Evolutionary conservation across 2,888 invertebrate species (phyloP).

Genomic region (Uloborus plumipes): DNA sequence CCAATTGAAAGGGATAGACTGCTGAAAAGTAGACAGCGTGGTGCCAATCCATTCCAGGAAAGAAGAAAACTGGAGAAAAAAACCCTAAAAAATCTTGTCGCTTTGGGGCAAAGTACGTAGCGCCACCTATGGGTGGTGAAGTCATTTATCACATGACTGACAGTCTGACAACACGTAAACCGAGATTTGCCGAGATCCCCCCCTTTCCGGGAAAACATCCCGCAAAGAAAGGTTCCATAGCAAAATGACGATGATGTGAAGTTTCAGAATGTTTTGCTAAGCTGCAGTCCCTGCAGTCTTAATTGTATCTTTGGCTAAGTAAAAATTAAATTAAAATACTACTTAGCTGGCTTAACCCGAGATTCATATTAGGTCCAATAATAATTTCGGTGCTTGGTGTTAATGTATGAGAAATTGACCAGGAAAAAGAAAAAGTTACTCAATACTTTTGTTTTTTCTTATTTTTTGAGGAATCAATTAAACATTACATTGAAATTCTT

Average conservation of each 20-base stretch:
- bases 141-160: slow-evolving; percentile 42
- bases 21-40: background rate
- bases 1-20: slow-evolving; percentile 20
- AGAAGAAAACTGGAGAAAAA: background rate
- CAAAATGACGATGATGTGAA: slow-evolving; percentile 7
- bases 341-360: too few relatives aligned
- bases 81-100: background rate
- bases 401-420: too few relatives aligned
- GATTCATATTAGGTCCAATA: too few relatives aligned
- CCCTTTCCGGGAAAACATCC: slow-evolving; percentile 13
- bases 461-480: too few relatives aligned
- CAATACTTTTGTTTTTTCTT: too few relatives aligned
- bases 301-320: too few relatives aligned
- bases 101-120: slow-evolving; percentile 9
- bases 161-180: slow-evolving; percentile 30
- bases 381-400: too few relatives aligned
- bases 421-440: too few relatives aligned
- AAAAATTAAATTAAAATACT: too few relatives aligned
- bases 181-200: slow-evolving; percentile 28
- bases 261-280: slow-evolving; percentile 11
- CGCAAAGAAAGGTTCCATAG: slow-evolving; percentile 1
- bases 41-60: slow-evolving; percentile 6
- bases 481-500: too few relatives aligned
- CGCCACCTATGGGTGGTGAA: slow-evolving; percentile 34
- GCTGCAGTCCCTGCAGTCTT: too few relatives aligned